A percentile compares a stretch with the other conserved stretches of the same genome.
Conservation (phyloP, 2,888 invertebrate genomes). For the Geotrupes spiniger region DNA sequence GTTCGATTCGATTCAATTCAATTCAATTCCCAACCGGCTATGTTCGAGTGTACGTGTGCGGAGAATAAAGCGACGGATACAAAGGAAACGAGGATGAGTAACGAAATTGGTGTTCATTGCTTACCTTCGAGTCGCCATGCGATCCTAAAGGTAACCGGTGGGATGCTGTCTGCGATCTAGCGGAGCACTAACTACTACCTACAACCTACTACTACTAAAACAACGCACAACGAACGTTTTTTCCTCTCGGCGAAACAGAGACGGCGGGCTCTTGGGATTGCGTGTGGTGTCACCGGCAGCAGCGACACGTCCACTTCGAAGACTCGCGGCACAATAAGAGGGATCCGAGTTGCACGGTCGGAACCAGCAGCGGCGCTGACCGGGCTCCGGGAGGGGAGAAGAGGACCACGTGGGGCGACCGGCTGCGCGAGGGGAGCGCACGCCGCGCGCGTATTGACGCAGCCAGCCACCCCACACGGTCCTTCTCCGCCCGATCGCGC, state of each 20-base stretch:
- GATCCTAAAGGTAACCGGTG: conserved; percentile 14
- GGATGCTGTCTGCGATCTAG: not conserved
- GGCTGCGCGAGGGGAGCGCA: conserved; percentile 37
- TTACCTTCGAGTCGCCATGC: conserved; percentile 44
- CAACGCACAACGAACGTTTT: conserved; percentile 17
- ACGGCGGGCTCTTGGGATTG: conserved; percentile 20
- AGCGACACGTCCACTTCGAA: conserved; percentile 25
- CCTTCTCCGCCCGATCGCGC: conserved; percentile 30
- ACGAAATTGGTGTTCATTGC: conserved; percentile 14
- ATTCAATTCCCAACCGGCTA: not conserved
- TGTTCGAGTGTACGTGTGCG: no score
- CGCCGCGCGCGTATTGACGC: conserved; percentile 36
- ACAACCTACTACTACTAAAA: conserved; percentile 15
- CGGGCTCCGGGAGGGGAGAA: conserved; percentile 33
- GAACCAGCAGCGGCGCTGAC: conserved; percentile 35
- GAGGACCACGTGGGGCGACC: conserved; percentile 39
- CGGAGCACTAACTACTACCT: not conserved
- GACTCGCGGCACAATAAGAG: conserved; percentile 40
- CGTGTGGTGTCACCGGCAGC: conserved; percentile 13
- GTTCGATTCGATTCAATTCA: no score
- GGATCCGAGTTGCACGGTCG: conserved; percentile 31
- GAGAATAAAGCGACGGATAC: no score
- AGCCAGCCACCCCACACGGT: conserved; percentile 34
- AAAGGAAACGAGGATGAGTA: conserved; percentile 3
- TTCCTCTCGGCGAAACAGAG: conserved; percentile 1